These are phyloP conservation scores for Archips xylosteana DNA, from an alignment of 2,888 invertebrate species.

Conservation along the genomic window DNA sequence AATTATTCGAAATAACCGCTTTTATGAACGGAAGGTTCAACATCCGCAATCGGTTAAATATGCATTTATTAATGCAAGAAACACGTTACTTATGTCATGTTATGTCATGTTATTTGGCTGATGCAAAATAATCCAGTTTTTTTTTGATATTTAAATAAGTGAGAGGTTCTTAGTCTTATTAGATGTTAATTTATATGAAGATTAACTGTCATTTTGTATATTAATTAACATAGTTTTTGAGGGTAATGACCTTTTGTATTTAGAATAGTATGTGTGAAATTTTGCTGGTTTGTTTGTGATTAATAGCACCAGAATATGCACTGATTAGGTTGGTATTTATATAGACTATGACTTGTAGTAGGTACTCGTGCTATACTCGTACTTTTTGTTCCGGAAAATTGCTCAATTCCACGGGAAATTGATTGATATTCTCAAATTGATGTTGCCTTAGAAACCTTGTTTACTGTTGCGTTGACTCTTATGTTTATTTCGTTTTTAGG, in stretches of 20 bases:
- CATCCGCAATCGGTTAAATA: conserved; percentile 19
- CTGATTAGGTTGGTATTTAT: too few species aligned
- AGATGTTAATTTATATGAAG: conserved; percentile 5
- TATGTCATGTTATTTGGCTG: conserved; percentile 14
- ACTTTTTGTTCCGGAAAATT: too few species aligned
- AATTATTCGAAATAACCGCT: neutral
- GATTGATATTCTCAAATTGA: too few species aligned
- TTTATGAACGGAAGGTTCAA: conserved; percentile 22
- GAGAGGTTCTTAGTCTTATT: conserved; percentile 22
- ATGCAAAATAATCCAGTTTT: conserved; percentile 16
- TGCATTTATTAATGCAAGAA: conserved; percentile 21
- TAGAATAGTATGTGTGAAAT: too few species aligned
- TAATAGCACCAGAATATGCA: too few species aligned
- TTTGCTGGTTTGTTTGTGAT: too few species aligned
- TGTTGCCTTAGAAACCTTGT: too few species aligned
- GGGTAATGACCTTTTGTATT: neutral
- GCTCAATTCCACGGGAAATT: too few species aligned
- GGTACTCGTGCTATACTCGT: too few species aligned
- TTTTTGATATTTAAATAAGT: conserved; percentile 23
- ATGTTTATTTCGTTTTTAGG: too few species aligned
- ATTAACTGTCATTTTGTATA: neutral
- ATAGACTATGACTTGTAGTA: too few species aligned
- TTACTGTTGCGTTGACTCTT: too few species aligned
- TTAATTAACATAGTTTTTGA: neutral
- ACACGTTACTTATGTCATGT: conserved; percentile 15